Base-by-base conservation (phyloP, 2,888 invertebrate species). In the Lochmaea capreae region DNA sequence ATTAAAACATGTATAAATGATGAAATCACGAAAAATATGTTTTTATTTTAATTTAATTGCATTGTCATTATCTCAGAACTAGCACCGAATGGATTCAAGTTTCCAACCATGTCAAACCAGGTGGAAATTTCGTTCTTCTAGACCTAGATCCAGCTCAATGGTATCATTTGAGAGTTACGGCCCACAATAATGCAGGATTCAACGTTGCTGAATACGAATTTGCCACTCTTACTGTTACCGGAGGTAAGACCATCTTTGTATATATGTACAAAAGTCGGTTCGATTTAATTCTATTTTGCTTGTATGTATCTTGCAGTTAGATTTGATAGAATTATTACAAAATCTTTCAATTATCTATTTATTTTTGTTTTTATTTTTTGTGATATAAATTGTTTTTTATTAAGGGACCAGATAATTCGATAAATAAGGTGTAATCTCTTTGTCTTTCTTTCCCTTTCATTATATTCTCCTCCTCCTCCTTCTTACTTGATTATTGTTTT, bases 171-270 rank as follows among this genome's bases (percentile, higher is more conserved):
- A 91, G 95, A 76, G 96, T 97, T 57, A 97, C 96, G 2, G 95
- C 96, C 5, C 95, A 97, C 88, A 98, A 97, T 87, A 97, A 97
- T 83, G 98, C 98, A 75, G 98, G 98, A 67, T 97, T 97, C 83
- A 95, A 96, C 57, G 97, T 97, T 67, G 97, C 97, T 73, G 95
- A 97, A 88, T 97, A 97, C 85, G 96, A 97, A 89, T 97, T 98
- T 87, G 97, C 97, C 18, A 98, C 98, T 2, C 90, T 97, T 46
- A 97, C 97, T 43, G 92, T 95, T 79, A 95, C 96, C 80, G 98
- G 98, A 91, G 97, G 97, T 97, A 91, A 89, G 90, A 65, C 54
- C 6, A 22, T 58, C 58, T 62, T 82, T 79, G 83, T 84, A 73
- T 65, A 78, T 76, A 75, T 76, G 76, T 76, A 76, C 67, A 75